These are phyloP conservation scores for Megaceryle torquata DNA, from an alignment of 2,113 vertebrate species.

Conservation along the genomic window DNA sequence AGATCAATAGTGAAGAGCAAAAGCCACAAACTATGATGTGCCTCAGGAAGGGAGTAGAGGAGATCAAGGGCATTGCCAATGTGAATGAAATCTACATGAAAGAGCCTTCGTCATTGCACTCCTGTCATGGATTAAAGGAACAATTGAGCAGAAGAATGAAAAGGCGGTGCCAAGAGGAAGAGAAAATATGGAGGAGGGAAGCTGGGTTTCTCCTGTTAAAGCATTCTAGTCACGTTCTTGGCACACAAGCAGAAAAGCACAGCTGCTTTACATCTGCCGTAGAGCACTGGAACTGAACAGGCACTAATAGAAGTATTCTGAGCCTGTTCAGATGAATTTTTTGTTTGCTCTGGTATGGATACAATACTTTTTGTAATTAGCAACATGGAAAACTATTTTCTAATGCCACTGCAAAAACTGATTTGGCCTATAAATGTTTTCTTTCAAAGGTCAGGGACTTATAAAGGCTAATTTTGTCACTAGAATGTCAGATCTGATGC, in stretches of 20 bases:
- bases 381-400: slow-evolving; percentile 38
- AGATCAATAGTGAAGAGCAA: slow-evolving; percentile 32
- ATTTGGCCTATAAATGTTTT: slow-evolving; percentile 47
- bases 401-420: slow-evolving; percentile 5
- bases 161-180: slow-evolving; percentile 53
- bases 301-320: not conserved
- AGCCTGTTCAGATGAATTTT: slow-evolving; percentile 29
- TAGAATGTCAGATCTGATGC: slow-evolving; percentile 24
- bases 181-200: slow-evolving; percentile 36
- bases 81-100: slow-evolving; percentile 48
- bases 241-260: slow-evolving; percentile 14
- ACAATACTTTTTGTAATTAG: slow-evolving; percentile 43
- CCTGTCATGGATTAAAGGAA: slow-evolving; percentile 48
- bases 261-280: slow-evolving; percentile 62
- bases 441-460: slow-evolving; percentile 28
- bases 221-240: slow-evolving; percentile 63
- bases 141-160: slow-evolving; percentile 52
- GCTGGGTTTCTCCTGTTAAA: slow-evolving; percentile 9
- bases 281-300: slow-evolving; percentile 25
- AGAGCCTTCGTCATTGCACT: not conserved
- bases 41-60: slow-evolving; percentile 16
- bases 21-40: slow-evolving; percentile 8
- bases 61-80: slow-evolving; percentile 42
- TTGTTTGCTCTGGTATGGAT: slow-evolving; percentile 48
- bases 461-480: slow-evolving; percentile 31